Conservation (phyloP, 2,113 vertebrate genomes). For the Thomomys bottae region DNA sequence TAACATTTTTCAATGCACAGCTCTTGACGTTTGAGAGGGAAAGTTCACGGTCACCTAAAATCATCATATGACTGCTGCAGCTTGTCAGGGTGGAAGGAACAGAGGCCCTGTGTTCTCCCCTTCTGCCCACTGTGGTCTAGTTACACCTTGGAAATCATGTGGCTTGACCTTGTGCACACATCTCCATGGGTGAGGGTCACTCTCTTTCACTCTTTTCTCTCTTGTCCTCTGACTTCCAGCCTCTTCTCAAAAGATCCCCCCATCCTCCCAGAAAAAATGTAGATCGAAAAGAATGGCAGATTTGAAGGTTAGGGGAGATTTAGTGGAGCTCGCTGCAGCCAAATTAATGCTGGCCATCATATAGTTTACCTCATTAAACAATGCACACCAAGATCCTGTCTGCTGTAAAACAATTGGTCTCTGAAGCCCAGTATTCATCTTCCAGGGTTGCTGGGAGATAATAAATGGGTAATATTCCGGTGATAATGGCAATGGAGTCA, state of each 20-base stretch:
- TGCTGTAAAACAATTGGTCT: constrained; percentile 89
- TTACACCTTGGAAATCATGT: too few species aligned
- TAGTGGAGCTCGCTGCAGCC: constrained; percentile 78
- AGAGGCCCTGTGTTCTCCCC: not conserved
- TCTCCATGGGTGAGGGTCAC: not conserved
- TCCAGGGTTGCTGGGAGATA: constrained; percentile 89
- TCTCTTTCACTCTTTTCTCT: not conserved
- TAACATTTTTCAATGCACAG: not conserved
- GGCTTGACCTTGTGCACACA: not conserved
- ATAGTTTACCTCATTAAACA: constrained; percentile 90
- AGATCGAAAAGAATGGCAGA: constrained; percentile 80
- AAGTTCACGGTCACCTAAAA: not conserved
- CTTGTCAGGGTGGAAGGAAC: not conserved
- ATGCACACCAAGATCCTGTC: constrained; percentile 86
- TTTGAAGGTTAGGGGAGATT: constrained; percentile 86
- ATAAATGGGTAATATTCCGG: constrained; percentile 90
- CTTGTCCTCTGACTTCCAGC: not conserved
- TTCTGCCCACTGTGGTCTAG: not conserved
- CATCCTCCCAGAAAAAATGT: constrained; percentile 37
- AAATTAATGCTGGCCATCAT: constrained; percentile 85
- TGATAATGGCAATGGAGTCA: constrained; percentile 90
- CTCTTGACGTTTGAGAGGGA: not conserved
- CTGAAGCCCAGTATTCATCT: constrained; percentile 89
- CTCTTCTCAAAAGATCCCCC: not conserved
- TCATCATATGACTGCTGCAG: not conserved